Evolutionary conservation across 2,888 invertebrate species (phyloP).

Genomic region (Macaria liturata): DNA sequence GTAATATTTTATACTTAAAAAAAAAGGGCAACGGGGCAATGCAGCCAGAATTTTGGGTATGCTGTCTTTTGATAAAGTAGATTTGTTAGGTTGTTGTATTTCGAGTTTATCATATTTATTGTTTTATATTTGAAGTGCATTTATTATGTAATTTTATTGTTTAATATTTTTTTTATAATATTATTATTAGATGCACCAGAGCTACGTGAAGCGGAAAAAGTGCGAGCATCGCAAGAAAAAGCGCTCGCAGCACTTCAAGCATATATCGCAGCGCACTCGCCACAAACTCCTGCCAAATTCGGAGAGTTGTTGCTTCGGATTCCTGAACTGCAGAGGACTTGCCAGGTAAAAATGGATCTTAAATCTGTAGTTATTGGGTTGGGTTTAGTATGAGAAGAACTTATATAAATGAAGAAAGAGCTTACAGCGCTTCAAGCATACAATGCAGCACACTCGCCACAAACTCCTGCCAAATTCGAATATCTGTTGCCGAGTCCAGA

Average conservation of each 20-base stretch:
- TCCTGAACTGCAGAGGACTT: slow-evolving; percentile 97
- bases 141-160: too few species aligned
- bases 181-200: slow-evolving; percentile 91
- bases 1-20: too few species aligned
- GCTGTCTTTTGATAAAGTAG: too few species aligned
- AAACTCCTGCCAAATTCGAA: slow-evolving; percentile 97
- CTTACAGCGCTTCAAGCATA: slow-evolving; percentile 96
- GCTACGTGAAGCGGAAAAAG: slow-evolving; percentile 95
- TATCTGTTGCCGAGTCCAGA: slow-evolving; percentile 97
- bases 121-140: too few species aligned
- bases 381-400: too few species aligned
- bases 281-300: slow-evolving; percentile 96
- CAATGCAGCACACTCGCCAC: slow-evolving; percentile 95
- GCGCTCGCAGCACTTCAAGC: slow-evolving; percentile 95
- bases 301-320: slow-evolving; percentile 96
- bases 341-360: slow-evolving; percentile 85
- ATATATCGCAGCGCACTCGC: slow-evolving; percentile 95
- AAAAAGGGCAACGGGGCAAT: too few species aligned
- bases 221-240: slow-evolving; percentile 96
- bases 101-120: too few species aligned
- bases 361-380: too few species aligned
- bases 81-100: too few species aligned
- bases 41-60: too few species aligned
- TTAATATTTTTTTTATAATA: too few species aligned
- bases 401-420: slow-evolving; percentile 85